Percentiles rank a stretch among this genome's conserved stretches.
These are phyloP conservation scores for Embiotoca jacksoni DNA, from an alignment of 2,113 vertebrate species.

Conservation along the genomic window DNA sequence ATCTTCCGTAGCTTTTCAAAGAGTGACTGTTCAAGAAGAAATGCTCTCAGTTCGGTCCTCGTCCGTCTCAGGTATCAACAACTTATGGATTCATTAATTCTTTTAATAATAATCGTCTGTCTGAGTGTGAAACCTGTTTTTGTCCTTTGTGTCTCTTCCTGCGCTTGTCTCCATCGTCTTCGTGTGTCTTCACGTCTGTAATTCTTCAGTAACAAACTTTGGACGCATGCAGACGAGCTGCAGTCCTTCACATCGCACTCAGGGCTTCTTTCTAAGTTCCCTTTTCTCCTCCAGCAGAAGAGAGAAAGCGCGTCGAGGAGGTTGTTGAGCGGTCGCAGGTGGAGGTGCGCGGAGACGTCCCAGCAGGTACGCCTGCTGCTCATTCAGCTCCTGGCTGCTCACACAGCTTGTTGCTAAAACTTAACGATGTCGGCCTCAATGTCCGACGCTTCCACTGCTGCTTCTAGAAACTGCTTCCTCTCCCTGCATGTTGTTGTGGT, in stretches of 20 bases:
- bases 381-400: slow-evolving; percentile 36
- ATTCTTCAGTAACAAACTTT: too few relatives aligned
- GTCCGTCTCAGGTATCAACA: slow-evolving; percentile 61
- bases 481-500: neutral
- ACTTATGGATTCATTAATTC: too few relatives aligned
- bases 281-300: slow-evolving; percentile 75
- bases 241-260: neutral
- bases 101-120: too few relatives aligned
- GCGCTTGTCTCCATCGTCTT: neutral
- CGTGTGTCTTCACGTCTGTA: too few relatives aligned
- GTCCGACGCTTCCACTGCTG: slow-evolving; percentile 7
- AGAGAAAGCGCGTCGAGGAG: slow-evolving; percentile 81
- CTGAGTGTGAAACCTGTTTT: neutral
- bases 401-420: slow-evolving; percentile 15
- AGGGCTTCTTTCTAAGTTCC: slow-evolving; percentile 16
- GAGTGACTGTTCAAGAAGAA: slow-evolving; percentile 65
- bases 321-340: slow-evolving; percentile 83
- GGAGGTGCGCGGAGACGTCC: slow-evolving; percentile 77
- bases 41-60: slow-evolving; percentile 46
- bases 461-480: slow-evolving; percentile 14
- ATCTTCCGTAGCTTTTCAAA: slow-evolving; percentile 60
- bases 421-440: too few relatives aligned
- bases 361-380: slow-evolving; percentile 73
- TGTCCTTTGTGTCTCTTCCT: neutral
- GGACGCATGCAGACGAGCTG: too few relatives aligned